Percentiles rank a stretch among this genome's conserved stretches.
These are phyloP conservation scores for Calcarius lapponicus DNA, from an alignment of 2,797 vertebrate genomes.

Conservation along the genomic window DNA sequence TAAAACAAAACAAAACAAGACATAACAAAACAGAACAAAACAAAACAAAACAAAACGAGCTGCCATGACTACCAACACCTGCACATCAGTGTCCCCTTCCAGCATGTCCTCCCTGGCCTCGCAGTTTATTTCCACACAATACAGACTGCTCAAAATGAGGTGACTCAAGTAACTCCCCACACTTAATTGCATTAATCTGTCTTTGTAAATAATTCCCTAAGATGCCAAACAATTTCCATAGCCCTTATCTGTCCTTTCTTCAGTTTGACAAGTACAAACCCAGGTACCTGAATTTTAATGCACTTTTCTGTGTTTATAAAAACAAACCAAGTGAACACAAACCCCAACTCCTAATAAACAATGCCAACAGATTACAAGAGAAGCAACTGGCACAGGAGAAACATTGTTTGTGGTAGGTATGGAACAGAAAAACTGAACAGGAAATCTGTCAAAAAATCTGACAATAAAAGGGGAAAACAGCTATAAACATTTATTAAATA, in stretches of 20 bases:
- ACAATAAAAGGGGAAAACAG: neutral
- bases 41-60: neutral
- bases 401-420: neutral
- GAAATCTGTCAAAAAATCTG: neutral
- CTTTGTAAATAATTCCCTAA: neutral
- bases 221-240: neutral
- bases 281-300: neutral
- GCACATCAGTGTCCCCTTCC: neutral
- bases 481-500: neutral
- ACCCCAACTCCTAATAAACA: neutral
- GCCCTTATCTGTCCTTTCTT: neutral
- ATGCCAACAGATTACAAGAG: neutral
- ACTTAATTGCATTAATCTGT: neutral
- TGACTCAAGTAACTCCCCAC: neutral
- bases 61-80: neutral
- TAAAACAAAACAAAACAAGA: neutral
- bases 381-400: neutral
- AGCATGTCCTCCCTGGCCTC: rapidly evolving
- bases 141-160: neutral
- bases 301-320: neutral
- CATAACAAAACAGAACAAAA: neutral
- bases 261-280: neutral
- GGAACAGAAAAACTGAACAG: neutral
- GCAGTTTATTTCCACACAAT: too few species aligned
- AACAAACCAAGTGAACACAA: neutral